phyloP scores from a whole-genome alignment of 2,113 vertebrate species.

The Thermophis baileyi region DNA sequence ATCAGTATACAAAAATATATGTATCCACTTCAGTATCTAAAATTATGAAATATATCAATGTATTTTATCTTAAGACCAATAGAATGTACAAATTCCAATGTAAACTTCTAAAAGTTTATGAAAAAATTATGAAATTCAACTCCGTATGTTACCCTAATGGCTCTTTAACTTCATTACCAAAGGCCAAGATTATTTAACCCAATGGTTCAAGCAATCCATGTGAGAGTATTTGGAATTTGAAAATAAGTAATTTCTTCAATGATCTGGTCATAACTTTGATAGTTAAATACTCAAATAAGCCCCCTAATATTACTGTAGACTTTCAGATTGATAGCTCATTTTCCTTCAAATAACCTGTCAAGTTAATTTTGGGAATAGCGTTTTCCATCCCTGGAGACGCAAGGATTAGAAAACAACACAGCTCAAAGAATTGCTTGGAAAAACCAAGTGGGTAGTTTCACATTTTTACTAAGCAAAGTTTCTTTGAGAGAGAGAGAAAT shows the following conservation, averaged over 20 bases:
- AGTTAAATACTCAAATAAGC: background rate
- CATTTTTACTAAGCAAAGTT: background rate
- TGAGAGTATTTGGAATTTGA: background rate
- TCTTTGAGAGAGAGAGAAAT: background rate
- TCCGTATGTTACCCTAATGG: background rate
- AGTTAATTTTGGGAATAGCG: background rate
- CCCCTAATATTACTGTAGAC: background rate
- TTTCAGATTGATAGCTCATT: background rate
- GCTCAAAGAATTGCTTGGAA: background rate
- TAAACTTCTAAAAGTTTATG: background rate
- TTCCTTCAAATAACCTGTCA: conserved; percentile 1
- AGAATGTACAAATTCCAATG: background rate
- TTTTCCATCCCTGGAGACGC: background rate
- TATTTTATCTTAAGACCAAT: background rate
- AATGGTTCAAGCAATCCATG: background rate
- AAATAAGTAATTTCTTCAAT: background rate
- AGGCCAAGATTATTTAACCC: background rate
- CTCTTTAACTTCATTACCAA: background rate
- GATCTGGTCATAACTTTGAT: background rate
- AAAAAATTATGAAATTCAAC: background rate
- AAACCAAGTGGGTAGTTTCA: too few species aligned
- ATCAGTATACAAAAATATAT: background rate
- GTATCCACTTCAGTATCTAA: background rate
- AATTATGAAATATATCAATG: background rate
- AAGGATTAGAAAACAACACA: background rate